A percentile compares a stretch with the other conserved stretches of the same genome.
These are phyloP conservation scores for Ooceraea biroi DNA, from an alignment of 1,140 invertebrate genomes.

Conservation along the genomic window DNA sequence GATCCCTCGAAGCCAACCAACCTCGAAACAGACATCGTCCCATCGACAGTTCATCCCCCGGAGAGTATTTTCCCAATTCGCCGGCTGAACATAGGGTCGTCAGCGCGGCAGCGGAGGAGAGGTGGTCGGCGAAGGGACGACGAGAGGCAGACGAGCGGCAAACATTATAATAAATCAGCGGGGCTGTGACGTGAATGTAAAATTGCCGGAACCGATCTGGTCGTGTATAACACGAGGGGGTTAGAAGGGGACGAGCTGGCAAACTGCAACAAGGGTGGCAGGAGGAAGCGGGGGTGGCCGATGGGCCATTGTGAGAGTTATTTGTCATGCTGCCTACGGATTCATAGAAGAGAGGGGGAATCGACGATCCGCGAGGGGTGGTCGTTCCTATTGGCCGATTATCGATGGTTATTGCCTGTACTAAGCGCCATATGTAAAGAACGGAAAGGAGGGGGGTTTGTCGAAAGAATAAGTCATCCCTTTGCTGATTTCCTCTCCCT, in stretches of 20 bases:
- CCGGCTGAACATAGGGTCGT: conserved; percentile 54
- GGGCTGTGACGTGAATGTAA: conserved; percentile 82
- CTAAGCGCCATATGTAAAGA: conserved; percentile 77
- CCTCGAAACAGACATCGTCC: conserved; percentile 52
- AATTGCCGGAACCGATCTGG: conserved; percentile 86
- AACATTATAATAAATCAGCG: conserved; percentile 85
- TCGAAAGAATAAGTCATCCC: conserved; percentile 31
- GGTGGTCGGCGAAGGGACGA: conserved; percentile 12
- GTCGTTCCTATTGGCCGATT: conserved; percentile 79
- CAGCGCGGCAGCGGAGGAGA: conserved; percentile 20
- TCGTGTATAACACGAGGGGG: conserved; percentile 82
- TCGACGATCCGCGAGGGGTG: conserved; percentile 55
- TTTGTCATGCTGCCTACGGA: conserved; percentile 84
- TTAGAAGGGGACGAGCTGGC: conserved; percentile 72
- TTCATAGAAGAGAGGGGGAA: conserved; percentile 76
- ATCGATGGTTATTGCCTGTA: conserved; percentile 82
- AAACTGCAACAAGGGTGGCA: conserved; percentile 55
- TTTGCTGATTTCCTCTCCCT: not conserved
- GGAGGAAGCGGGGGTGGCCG: conserved; percentile 63
- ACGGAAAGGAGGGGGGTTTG: conserved; percentile 66
- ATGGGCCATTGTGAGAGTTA: conserved; percentile 85
- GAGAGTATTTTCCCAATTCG: conserved; percentile 63
- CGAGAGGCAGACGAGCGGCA: conserved; percentile 70
- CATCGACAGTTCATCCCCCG: conserved; percentile 59
- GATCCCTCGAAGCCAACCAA: conserved; percentile 39